Base-by-base conservation (phyloP, 2,888 invertebrate genomes). In the Platerodrilus igneus region DNA sequence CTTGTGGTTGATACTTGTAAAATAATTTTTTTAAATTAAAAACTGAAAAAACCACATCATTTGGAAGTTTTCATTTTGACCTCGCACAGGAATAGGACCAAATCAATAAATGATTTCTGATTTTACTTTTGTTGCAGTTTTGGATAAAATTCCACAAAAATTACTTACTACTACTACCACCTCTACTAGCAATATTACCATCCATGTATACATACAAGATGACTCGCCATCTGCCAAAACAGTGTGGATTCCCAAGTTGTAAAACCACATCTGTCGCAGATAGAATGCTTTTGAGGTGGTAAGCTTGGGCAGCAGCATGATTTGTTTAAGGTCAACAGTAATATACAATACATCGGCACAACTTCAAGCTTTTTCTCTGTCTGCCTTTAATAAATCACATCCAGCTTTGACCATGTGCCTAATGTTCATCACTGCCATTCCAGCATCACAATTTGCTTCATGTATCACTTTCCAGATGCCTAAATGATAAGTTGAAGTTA, bases 21-120 rank as follows among this genome's bases (percentile, higher is more conserved):
- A 60, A 28, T 45, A 39, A 23, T 52, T 51, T 47, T 53, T 58
- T 22, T 50, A 28, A 10, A 58, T 51, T 45, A 55, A 52, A 28
- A 45, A 47, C 27, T 54, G 50, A 48, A 13, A 50, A 31, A n/a
- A n/a, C 27, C 54, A 51, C 15, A 59, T 37, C 27, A 59, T 53
- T 37, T 50, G 45, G 23, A 48, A 49, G 37, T 53, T 58, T 57
- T 58, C n/a, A 36, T 58, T 59, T 47, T 59, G 58, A 25, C 56
- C 56, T 14, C 52, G n/a, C 53, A 39, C 57, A 59, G 15, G 58
- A 57, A 42, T 58, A 55, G 35, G 53, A 50, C 48, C 53, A 58
- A 27, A 56, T 38, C 28, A 48, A 37, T 20, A 50, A 28, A 23
- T 29, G 9, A 3, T 19, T 7, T 10, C 46, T 43, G 39, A 29